Conservation (phyloP, 2,113 vertebrate genomes). For the Ellobius talpinus region DNA sequence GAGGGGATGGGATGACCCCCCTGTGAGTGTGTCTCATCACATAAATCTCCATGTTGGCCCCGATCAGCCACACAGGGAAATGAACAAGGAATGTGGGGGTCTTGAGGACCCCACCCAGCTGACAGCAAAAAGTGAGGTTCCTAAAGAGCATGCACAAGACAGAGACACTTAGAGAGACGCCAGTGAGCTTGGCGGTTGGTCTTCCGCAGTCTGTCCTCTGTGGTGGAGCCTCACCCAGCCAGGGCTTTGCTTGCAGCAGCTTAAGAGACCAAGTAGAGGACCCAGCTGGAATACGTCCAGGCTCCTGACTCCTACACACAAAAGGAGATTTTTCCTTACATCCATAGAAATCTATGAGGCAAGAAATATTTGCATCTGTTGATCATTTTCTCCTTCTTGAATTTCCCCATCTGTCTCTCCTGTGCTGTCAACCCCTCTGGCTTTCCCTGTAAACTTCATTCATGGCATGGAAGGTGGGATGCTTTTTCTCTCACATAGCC, state of each 20-base stretch:
- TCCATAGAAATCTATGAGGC: background rate
- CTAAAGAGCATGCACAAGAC: background rate
- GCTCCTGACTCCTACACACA: background rate
- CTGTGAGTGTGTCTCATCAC: too few species aligned
- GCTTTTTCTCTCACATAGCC: background rate
- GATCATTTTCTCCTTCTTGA: background rate
- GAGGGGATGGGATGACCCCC: too few species aligned
- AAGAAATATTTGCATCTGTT: background rate
- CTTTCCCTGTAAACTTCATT: background rate
- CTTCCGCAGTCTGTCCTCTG: background rate
- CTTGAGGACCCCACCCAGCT: background rate
- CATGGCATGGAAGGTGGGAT: background rate
- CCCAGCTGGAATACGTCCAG: background rate
- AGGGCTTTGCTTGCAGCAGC: background rate
- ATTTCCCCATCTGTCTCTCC: background rate
- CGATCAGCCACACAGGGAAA: background rate
- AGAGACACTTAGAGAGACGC: background rate
- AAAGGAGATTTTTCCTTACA: background rate
- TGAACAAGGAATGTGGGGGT: background rate
- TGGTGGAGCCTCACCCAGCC: background rate
- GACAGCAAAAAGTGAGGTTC: background rate
- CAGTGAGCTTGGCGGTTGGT: background rate
- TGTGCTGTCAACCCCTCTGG: too few species aligned
- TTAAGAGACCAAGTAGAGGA: background rate
- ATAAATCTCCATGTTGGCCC: background rate